Evolutionary conservation across 1,140 invertebrate genomes (phyloP).

Genomic region (Druon quercuslanigerum): DNA sequence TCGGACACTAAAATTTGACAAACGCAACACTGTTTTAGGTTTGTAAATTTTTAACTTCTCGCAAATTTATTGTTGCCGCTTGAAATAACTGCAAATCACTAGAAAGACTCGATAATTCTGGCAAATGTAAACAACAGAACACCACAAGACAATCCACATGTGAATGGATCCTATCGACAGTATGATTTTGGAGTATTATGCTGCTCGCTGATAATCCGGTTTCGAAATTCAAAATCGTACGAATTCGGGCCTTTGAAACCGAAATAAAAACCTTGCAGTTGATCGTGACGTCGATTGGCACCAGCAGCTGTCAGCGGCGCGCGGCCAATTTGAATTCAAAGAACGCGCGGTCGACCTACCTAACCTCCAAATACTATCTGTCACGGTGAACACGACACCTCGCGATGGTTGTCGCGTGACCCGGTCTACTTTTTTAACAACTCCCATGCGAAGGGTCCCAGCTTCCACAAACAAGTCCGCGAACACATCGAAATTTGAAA

Average conservation of each 20-base stretch:
- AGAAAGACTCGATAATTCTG: neutral
- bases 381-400: conserved; percentile 48
- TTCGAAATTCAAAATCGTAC: neutral
- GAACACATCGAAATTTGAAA: conserved; percentile 29
- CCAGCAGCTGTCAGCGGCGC: conserved; percentile 35
- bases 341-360: conserved; percentile 60
- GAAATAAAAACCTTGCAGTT: conserved; percentile 19
- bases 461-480: conserved; percentile 15
- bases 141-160: neutral
- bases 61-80: too few relatives aligned
- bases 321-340: conserved; percentile 50
- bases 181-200: neutral
- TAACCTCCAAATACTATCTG: conserved; percentile 60
- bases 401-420: conserved; percentile 40
- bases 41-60: too few relatives aligned
- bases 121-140: conserved; percentile 14
- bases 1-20: too few relatives aligned
- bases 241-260: neutral
- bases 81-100: too few relatives aligned
- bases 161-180: neutral
- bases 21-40: too few relatives aligned
- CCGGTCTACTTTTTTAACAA: conserved; percentile 13
- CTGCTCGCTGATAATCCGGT: neutral
- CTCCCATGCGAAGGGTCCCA: conserved; percentile 23
- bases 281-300: conserved; percentile 30